Percentiles rank a stretch among this genome's conserved stretches.
Evolutionary conservation across 2,113 vertebrate species (phyloP).

Genomic region (Malurus alboscapulatus): DNA sequence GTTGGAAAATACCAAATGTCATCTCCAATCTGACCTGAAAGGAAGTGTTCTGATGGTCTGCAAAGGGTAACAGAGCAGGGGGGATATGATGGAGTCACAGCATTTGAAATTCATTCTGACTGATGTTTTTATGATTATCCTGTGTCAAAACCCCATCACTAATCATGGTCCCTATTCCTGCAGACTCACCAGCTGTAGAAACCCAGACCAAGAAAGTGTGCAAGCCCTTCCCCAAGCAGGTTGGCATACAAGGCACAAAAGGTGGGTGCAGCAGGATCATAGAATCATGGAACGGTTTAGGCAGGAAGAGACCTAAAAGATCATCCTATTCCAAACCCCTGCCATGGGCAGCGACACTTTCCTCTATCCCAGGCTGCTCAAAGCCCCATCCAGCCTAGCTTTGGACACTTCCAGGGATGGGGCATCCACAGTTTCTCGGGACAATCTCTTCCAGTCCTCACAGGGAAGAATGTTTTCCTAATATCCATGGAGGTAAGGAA

Average conservation of each 20-base stretch:
- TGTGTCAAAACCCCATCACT: not conserved
- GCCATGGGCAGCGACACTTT: not conserved
- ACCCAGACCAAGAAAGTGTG: not conserved
- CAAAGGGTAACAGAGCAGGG: not conserved
- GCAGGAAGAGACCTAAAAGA: no score
- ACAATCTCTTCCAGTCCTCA: not conserved
- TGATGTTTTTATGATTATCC: not conserved
- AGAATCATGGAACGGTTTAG: not conserved
- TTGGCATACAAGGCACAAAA: not conserved
- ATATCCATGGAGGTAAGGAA: not conserved
- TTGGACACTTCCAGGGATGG: not conserved
- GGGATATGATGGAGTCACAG: not conserved
- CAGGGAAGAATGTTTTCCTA: not conserved
- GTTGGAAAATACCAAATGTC: not conserved
- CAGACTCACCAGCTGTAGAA: not conserved
- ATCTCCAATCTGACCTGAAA: not conserved
- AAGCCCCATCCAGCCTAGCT: not conserved
- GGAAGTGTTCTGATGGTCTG: not conserved
- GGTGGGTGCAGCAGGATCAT: not conserved
- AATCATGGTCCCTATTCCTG: not conserved
- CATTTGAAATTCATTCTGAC: not conserved
- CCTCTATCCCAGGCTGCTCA: not conserved
- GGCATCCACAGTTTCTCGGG: not conserved
- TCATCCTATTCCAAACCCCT: no score
- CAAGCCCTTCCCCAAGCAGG: not conserved